Base-by-base conservation (phyloP, 2,113 vertebrate genomes). In the Odontesthes bonariensis region DNA sequence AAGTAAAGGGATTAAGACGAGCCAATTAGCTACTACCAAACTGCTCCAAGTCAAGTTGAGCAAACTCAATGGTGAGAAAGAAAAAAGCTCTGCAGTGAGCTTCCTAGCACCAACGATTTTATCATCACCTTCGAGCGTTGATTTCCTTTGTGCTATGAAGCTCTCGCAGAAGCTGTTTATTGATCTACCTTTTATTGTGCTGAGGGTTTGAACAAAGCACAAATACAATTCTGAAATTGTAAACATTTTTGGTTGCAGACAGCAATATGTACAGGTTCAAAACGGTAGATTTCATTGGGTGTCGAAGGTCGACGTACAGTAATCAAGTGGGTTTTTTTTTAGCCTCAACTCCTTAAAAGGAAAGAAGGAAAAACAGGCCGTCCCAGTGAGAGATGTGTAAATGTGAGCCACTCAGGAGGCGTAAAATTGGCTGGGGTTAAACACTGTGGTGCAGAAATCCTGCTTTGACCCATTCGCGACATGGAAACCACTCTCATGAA, bases 131-230 rank as follows among this genome's bases (percentile, higher is more conserved):
- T 60, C 19, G 57, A 23, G 80, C 42, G 76, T 51, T 69, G 68
- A 78, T 84, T 23, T 73, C 65, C 67, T 72, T 81, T 60, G 66
- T 72, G 76, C 69, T 80, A 20, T 4, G 19, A 83, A 75, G 77
- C 75, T 63, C 58, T 79, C 23, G 44, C 63, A 60, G 60, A 81
- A 83, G 60, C 61, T 40, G 22, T 58, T 47, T 47, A 40, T 66
- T 54, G 67, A 65, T 88, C 87, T 67, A 83, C 71, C 73, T 88
- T 79, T 69, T 44, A 51, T 78, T 80, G 85, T 88, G 83, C 89
- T 89, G 83, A 86, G 72, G 79, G 85, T 84, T 87, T 87, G 81
- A 86, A 88, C 81, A 92, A 93, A 93, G 92, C 92, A 93, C 92
- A 93, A 93, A 84, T 63, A 80, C 75, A 76, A 82, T 69, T 84